These are phyloP conservation scores for Graptemys geographica DNA, from an alignment of 2,797 vertebrate genomes.

Conservation along the genomic window DNA sequence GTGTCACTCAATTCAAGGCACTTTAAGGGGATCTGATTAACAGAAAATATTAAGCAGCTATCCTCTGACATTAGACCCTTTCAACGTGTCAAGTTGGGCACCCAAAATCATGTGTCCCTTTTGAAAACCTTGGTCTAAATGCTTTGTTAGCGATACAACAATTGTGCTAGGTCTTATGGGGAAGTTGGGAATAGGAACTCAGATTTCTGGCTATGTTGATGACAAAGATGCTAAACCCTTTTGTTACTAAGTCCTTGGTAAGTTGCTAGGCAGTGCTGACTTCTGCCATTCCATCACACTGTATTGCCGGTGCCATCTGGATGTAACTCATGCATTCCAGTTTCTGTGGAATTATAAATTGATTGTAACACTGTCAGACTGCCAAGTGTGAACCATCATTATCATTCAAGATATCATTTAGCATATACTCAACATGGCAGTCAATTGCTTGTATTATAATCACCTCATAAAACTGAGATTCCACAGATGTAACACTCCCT, in stretches of 20 bases:
- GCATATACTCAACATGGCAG: constrained; percentile 32
- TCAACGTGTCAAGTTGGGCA: too few relatives aligned
- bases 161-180: not conserved
- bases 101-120: not conserved
- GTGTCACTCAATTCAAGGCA: not conserved
- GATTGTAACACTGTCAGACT: constrained; percentile 34
- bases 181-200: not conserved
- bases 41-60: not conserved
- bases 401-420: constrained; percentile 39
- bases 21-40: not conserved
- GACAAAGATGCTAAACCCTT: not conserved
- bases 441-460: constrained; percentile 46
- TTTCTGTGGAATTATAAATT: constrained; percentile 13
- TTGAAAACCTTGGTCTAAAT: too few relatives aligned
- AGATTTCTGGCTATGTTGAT: not conserved
- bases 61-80: not conserved
- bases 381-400: constrained; percentile 49
- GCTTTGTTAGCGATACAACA: not conserved
- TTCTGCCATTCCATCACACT: not conserved
- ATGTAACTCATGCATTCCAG: not conserved
- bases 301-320: not conserved
- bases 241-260: accelerated
- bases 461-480: constrained; percentile 44
- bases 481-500: constrained; percentile 11
- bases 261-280: not conserved